Evolutionary conservation across 2,888 invertebrate species (phyloP).

Genomic region (Epistrophe eligans): DNA sequence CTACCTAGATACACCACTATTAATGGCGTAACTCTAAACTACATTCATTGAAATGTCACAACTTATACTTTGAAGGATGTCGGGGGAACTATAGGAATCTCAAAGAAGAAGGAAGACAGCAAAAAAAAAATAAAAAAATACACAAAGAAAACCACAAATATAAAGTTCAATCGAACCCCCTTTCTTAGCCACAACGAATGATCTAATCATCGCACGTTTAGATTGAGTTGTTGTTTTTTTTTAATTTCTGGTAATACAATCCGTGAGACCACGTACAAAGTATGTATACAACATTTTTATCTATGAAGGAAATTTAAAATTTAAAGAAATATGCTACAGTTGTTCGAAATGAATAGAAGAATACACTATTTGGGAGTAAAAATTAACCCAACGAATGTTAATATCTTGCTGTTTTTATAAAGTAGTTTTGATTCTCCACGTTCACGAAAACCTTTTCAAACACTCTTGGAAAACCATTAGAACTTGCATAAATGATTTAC

Average conservation of each 20-base stretch:
- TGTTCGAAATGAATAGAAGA: neutral
- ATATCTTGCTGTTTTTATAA: no score
- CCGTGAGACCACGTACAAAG: constrained; percentile 19
- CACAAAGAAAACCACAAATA: constrained; percentile 22
- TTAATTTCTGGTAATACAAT: constrained; percentile 45
- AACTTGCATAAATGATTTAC: no score
- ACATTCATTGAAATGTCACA: constrained; percentile 54
- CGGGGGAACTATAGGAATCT: neutral
- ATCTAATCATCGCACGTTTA: constrained; percentile 66
- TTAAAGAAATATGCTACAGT: neutral
- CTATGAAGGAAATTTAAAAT: neutral
- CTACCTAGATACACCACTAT: neutral
- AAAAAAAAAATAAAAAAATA: neutral
- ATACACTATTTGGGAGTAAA: constrained; percentile 1
- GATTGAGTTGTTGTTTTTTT: constrained; percentile 43
- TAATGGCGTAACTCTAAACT: constrained; percentile 35
- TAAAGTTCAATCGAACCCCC: constrained; percentile 1
- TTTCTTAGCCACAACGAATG: constrained; percentile 37
- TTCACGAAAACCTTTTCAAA: no score
- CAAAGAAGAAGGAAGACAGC: neutral
- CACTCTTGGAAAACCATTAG: no score
- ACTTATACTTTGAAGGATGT: neutral
- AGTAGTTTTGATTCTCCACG: no score
- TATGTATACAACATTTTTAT: neutral
- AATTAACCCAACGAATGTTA: neutral